phyloP scores from a whole-genome alignment of 2,797 vertebrate species.

The Huso huso region DNA sequence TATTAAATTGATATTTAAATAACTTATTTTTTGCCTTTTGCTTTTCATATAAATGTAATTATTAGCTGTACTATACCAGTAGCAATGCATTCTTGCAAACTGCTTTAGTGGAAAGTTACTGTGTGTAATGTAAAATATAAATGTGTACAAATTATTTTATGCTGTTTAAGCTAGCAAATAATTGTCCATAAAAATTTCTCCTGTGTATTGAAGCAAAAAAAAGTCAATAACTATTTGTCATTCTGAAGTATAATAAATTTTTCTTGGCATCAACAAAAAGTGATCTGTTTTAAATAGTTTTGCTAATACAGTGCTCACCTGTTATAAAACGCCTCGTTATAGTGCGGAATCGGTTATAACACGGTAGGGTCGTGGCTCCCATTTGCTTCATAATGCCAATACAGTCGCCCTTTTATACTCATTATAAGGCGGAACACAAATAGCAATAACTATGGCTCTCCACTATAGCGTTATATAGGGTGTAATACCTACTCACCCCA shows the following conservation, averaged over 20 bases:
- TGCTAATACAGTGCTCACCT: too few species aligned
- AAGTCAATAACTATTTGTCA: slow-evolving; percentile 88
- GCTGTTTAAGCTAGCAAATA: slow-evolving; percentile 84
- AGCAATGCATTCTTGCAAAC: slow-evolving; percentile 84
- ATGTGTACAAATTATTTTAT: slow-evolving; percentile 86
- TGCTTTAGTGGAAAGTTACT: slow-evolving; percentile 82
- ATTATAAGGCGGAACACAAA: too few species aligned
- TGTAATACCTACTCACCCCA: too few species aligned
- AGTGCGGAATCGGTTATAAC: too few species aligned
- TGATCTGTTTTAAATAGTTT: too few species aligned
- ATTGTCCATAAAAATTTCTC: slow-evolving; percentile 85
- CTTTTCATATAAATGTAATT: slow-evolving; percentile 92
- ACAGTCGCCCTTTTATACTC: too few species aligned
- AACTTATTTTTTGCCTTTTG: slow-evolving; percentile 94
- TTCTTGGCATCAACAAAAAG: slow-evolving; percentile 48
- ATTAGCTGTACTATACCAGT: slow-evolving; percentile 96
- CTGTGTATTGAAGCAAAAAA: slow-evolving; percentile 89
- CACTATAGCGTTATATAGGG: too few species aligned
- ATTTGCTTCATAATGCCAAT: too few species aligned
- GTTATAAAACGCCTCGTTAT: too few species aligned
- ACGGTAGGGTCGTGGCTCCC: too few species aligned
- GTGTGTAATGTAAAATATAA: slow-evolving; percentile 82
- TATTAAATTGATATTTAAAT: slow-evolving; percentile 99
- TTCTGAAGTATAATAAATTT: slow-evolving; percentile 81
- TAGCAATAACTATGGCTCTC: too few species aligned